phyloP scores from a whole-genome alignment of 2,797 vertebrate genomes.

The Myotis myotis region DNA sequence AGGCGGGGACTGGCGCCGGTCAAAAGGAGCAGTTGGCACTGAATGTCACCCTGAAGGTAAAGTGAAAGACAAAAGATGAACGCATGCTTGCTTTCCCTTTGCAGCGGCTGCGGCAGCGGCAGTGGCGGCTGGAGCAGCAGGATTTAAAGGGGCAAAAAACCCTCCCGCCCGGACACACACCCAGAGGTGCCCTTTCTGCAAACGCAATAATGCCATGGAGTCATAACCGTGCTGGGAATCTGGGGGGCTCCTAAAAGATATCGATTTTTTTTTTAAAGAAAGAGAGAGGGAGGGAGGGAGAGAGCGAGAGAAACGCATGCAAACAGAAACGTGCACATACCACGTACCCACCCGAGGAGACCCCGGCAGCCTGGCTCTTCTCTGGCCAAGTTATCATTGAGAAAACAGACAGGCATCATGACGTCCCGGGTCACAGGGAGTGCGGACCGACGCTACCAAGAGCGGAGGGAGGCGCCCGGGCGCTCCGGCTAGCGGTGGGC shows the following conservation, averaged over 20 bases:
- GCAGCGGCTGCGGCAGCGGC: constrained; percentile 61
- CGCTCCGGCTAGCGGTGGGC: constrained; percentile 70
- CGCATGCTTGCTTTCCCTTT: constrained; percentile 80
- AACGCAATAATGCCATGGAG: constrained; percentile 74
- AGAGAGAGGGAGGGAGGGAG: background rate
- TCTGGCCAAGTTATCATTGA: constrained; percentile 86
- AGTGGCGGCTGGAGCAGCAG: constrained; percentile 42
- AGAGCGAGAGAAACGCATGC: constrained; percentile 71
- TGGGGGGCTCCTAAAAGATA: background rate
- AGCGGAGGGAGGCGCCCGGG: constrained; percentile 80
- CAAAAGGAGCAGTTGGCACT: constrained; percentile 81
- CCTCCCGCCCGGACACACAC: constrained; percentile 54
- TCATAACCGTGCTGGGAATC: constrained; percentile 64
- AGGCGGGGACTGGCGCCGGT: constrained; percentile 78
- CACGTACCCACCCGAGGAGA: constrained; percentile 78
- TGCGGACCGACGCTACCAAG: constrained; percentile 85
- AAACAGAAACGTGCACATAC: constrained; percentile 81
- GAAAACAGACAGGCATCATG: constrained; percentile 85
- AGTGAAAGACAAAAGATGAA: constrained; percentile 85
- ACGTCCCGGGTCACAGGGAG: constrained; percentile 87
- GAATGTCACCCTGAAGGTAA: constrained; percentile 85
- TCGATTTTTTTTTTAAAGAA: constrained; percentile 47
- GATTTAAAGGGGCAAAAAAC: constrained; percentile 69
- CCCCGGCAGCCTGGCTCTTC: constrained; percentile 81
- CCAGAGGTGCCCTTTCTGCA: constrained; percentile 76